phyloP scores from a whole-genome alignment of 2,113 vertebrate species.

The Actinemys pallida region DNA sequence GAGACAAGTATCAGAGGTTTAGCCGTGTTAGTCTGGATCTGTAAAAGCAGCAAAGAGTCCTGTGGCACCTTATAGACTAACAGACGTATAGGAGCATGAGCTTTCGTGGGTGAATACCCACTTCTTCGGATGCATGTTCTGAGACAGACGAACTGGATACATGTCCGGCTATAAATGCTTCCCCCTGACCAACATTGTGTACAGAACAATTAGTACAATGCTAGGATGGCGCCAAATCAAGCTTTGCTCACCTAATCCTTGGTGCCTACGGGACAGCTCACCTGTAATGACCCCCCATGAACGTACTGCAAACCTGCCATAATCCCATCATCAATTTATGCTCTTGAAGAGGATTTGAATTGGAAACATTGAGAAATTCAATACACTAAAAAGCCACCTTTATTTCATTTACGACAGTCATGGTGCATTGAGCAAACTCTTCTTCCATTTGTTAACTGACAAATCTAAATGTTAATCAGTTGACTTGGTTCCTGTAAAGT shows the following conservation, averaged over 20 bases:
- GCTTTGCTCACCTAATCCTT: neutral
- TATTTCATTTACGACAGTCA: neutral
- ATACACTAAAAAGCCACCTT: neutral
- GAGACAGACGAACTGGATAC: neutral
- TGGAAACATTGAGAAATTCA: neutral
- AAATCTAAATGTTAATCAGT: neutral
- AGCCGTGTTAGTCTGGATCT: too few relatives aligned
- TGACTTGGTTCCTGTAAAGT: neutral
- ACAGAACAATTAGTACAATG: neutral
- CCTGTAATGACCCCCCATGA: neutral
- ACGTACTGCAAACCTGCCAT: neutral
- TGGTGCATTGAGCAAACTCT: neutral
- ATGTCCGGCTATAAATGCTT: neutral
- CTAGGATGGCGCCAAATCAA: neutral
- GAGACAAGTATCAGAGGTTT: neutral
- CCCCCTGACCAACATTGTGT: neutral
- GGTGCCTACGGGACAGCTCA: neutral
- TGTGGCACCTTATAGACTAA: too few relatives aligned
- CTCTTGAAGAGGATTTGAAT: neutral
- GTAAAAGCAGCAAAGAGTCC: too few relatives aligned
- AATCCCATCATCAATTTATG: neutral
- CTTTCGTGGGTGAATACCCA: too few relatives aligned
- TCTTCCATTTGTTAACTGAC: neutral
- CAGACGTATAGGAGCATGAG: too few relatives aligned
- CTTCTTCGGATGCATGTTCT: neutral